Percentiles rank a stretch among this genome's conserved stretches.
Conservation (phyloP, 2,113 vertebrate species). For the Peromyscus leucopus region DNA sequence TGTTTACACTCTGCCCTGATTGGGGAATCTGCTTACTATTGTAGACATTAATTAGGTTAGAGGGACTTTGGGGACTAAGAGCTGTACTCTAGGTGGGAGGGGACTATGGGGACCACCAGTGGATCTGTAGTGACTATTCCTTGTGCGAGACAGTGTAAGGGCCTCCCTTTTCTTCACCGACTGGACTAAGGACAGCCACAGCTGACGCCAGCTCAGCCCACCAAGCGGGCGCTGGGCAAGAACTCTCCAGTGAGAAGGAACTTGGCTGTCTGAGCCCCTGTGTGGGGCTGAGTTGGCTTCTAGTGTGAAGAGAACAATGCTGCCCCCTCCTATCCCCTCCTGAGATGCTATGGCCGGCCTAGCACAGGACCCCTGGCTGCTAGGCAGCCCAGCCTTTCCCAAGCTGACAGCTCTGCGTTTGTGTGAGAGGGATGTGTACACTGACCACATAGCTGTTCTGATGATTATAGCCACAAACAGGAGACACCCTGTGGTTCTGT, state of each 20-base stretch:
- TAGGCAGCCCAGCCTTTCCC: neutral
- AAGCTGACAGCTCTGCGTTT: neutral
- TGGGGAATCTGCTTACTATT: neutral
- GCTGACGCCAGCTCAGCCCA: neutral
- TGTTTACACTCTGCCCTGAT: neutral
- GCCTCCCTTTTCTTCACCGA: neutral
- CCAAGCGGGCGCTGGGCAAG: neutral
- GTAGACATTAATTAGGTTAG: neutral
- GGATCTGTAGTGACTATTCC: neutral
- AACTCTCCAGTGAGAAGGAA: neutral
- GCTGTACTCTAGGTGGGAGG: neutral
- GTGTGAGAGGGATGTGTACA: neutral
- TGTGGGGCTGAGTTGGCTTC: neutral
- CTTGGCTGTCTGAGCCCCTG: neutral
- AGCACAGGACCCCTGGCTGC: neutral
- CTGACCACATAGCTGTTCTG: fast-evolving
- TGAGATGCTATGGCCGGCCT: neutral
- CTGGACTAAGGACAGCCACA: neutral
- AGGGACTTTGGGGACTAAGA: neutral
- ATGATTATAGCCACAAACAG: fast-evolving
- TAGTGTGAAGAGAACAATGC: neutral
- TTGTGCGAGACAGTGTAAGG: neutral
- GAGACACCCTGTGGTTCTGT: neutral
- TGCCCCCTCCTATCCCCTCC: neutral
- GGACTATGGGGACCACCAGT: neutral